These are phyloP conservation scores for Caenorhabditis briggsae DNA, from an alignment of 1,140 invertebrate genomes.

Conservation along the genomic window DNA sequence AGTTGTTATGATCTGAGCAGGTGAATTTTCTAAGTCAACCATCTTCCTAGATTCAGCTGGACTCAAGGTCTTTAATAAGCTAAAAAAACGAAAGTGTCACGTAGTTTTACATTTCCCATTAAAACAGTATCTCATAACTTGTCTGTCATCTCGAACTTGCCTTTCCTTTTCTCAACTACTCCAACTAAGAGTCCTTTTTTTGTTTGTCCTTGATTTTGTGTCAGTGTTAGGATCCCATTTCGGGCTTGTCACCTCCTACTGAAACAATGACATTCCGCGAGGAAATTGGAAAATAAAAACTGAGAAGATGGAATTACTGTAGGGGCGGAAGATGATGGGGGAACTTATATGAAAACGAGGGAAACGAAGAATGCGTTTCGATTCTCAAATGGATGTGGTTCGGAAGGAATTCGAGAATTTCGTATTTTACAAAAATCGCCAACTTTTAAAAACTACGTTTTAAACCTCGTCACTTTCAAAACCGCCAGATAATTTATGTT, in stretches of 20 bases:
- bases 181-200: not conserved
- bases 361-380: not conserved
- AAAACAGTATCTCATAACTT: slow-evolving; percentile 13
- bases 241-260: slow-evolving; percentile 54
- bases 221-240: slow-evolving; percentile 22
- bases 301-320: not conserved
- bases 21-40: not conserved
- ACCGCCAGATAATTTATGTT: no score
- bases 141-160: slow-evolving; percentile 9
- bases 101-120: not conserved
- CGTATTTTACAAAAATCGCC: no score
- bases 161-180: slow-evolving; percentile 26
- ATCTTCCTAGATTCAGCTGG: not conserved
- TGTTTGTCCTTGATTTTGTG: slow-evolving; percentile 45
- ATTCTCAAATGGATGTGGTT: no score
- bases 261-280: slow-evolving; percentile 50
- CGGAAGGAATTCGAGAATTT: no score
- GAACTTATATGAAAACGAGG: not conserved
- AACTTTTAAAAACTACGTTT: no score
- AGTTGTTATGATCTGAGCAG: not conserved
- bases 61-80: not conserved
- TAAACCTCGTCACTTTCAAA: no score
- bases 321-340: not conserved
- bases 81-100: slow-evolving; percentile 15
- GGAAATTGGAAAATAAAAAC: slow-evolving; percentile 32